These are phyloP conservation scores for Clamator glandarius DNA, from an alignment of 2,797 vertebrate species.

Conservation along the genomic window DNA sequence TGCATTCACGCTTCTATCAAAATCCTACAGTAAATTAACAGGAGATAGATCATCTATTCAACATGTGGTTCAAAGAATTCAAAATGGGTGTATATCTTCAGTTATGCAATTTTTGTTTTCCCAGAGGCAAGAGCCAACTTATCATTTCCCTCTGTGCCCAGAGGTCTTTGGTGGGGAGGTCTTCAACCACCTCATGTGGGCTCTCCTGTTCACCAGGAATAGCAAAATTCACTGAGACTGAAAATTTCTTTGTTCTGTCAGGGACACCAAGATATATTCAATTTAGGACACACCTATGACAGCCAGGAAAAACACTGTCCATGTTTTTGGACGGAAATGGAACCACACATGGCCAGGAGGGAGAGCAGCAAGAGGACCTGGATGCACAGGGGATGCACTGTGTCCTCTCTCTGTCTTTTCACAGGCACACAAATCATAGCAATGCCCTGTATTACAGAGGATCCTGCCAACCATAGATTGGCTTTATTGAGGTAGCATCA, in stretches of 20 bases:
- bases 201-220: neutral
- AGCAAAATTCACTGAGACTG: neutral
- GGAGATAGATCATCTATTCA: neutral
- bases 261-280: neutral
- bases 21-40: neutral
- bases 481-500: constrained; percentile 58
- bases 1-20: neutral
- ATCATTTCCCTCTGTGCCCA: neutral
- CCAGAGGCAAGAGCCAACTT: neutral
- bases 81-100: neutral
- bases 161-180: neutral
- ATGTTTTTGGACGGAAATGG: neutral
- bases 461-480: neutral
- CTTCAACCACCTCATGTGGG: neutral
- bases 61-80: neutral
- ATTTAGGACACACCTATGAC: neutral
- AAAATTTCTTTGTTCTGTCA: neutral
- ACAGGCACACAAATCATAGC: neutral
- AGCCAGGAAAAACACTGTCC: neutral
- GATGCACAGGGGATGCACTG: neutral
- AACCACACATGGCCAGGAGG: neutral
- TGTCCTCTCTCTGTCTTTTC: neutral
- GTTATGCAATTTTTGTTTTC: neutral
- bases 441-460: neutral
- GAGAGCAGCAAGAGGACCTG: neutral